Base-by-base conservation (phyloP, 1,140 invertebrate species). In the Bemisia tabaci region DNA sequence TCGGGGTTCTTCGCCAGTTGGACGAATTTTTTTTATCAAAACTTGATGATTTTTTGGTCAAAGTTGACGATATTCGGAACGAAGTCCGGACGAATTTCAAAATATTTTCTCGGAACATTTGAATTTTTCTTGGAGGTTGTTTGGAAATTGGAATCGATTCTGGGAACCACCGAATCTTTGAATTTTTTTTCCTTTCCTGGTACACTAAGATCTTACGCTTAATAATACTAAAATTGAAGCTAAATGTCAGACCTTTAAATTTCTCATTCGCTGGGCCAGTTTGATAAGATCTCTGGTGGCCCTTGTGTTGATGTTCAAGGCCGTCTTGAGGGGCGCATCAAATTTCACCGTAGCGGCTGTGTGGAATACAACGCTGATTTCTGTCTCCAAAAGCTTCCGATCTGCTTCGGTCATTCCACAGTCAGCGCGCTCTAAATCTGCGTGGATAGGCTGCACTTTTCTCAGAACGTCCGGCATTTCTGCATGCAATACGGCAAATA, bases 301-400 rank as follows among this genome's bases (percentile, higher is more conserved):
- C 63, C 78, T 76, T 1, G 87, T 79, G 71, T 88, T 88, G 26
- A 84, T 83, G 33, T 80, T 78, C 23, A 83, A 77, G 0, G 84
- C 80, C n/a, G 74, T 65, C 73, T 85, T 83, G 22, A 95, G 75
- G 60, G 84, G 82, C 76, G 93, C 92, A 75, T 93, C 88, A 76
- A 95, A 95, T 73, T 87, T 85, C 11, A 95, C 84, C 22, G 90
- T 93, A 0, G 93, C 93, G 1, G 93, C 94, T 5, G 83, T 86
- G 73, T 95, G 92, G 75, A 95, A 91, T n/a, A 95, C 66, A 1
- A 73, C 67, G n/a, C 67, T 89, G 71, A 86, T 85, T 76, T 87
- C 82, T 60, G 83, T 78, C 22, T 80, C 80, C 1, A 88, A 74
- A 24, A 80, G 77, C 65, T 83, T 80, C 64, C 80, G 75, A 72